Percentiles rank a stretch among this genome's conserved stretches.
phyloP scores from a whole-genome alignment of 2,888 invertebrate genomes.

The Silvanus unidentatus region DNA sequence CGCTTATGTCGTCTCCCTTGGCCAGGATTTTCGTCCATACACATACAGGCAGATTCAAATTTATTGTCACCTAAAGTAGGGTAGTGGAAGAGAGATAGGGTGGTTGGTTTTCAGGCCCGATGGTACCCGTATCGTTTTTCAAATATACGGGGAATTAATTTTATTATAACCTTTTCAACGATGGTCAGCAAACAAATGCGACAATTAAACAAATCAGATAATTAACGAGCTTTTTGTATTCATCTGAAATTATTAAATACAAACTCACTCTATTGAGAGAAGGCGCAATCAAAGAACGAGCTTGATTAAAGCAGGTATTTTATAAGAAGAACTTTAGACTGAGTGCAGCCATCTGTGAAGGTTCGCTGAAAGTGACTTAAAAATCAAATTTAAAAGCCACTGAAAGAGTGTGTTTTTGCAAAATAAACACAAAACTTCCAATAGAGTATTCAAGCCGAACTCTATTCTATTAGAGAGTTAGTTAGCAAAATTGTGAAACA shows the following conservation, averaged over 20 bases:
- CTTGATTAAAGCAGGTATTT: slow-evolving; percentile 37
- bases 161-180: no score
- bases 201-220: no score
- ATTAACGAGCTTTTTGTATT: no score
- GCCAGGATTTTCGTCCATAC: slow-evolving; percentile 25
- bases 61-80: slow-evolving; percentile 17
- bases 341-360: slow-evolving; percentile 38
- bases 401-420: no score
- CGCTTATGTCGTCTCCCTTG: slow-evolving; percentile 28
- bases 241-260: neutral
- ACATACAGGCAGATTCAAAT: slow-evolving; percentile 25
- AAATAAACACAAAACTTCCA: no score
- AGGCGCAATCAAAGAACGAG: slow-evolving; percentile 29
- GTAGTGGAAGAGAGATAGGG: no score
- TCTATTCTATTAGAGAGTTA: no score
- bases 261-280: slow-evolving; percentile 36
- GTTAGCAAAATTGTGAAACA: no score
- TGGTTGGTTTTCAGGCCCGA: slow-evolving; percentile 19
- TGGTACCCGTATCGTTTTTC: slow-evolving; percentile 27
- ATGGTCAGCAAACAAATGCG: no score
- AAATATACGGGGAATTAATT: no score
- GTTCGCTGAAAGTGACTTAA: slow-evolving; percentile 2
- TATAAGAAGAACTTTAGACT: slow-evolving; percentile 31
- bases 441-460: no score
- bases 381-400: no score